phyloP scores from a whole-genome alignment of 2,888 invertebrate genomes.

The Andrena bucephala region DNA sequence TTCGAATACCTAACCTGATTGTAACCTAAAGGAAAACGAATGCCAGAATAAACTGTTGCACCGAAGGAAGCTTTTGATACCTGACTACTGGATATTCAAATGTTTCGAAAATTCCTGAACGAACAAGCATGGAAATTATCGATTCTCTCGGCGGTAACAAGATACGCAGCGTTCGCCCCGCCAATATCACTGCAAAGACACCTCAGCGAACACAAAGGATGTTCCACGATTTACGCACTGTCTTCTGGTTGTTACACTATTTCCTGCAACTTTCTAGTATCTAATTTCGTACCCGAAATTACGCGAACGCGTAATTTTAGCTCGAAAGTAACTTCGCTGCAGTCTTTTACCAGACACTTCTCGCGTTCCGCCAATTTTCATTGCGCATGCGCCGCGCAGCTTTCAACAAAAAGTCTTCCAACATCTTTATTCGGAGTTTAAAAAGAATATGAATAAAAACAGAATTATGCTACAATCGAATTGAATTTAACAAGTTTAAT shows the following conservation, averaged over 20 bases:
- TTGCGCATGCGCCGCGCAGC: constrained; percentile 37
- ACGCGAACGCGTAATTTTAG: background rate
- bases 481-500: background rate
- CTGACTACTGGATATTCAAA: background rate
- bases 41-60: background rate
- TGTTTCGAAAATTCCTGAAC: constrained; percentile 31
- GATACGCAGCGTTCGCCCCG: background rate
- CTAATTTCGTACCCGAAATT: background rate
- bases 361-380: constrained; percentile 46
- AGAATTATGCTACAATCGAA: background rate
- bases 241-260: constrained; percentile 78
- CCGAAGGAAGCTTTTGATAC: background rate
- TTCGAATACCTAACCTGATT: constrained; percentile 44
- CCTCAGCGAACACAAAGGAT: constrained; percentile 13
- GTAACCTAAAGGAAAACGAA: background rate
- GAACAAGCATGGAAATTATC: constrained; percentile 23
- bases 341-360: background rate
- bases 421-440: background rate
- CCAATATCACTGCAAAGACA: constrained; percentile 16
- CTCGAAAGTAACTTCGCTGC: background rate
- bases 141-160: constrained; percentile 5
- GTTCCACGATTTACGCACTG: constrained; percentile 81
- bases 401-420: constrained; percentile 5
- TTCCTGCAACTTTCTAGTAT: background rate
- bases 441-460: background rate